phyloP scores from a whole-genome alignment of 2,113 vertebrate genomes.

The Gymnocephalus cernua region DNA sequence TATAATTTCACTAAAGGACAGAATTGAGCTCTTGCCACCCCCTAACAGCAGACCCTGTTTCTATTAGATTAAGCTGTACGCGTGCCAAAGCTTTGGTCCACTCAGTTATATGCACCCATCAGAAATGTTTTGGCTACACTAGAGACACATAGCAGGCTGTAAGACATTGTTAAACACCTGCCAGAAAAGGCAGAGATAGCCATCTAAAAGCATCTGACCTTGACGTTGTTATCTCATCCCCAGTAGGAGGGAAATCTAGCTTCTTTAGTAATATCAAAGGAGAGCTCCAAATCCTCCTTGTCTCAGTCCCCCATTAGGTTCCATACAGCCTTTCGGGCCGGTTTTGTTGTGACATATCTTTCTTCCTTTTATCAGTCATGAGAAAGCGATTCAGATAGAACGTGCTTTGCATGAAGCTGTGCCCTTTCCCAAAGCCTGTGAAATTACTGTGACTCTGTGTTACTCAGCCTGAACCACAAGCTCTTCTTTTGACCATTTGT shows the following conservation, averaged over 20 bases:
- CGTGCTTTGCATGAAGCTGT: constrained; percentile 61
- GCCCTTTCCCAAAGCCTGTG: constrained; percentile 45
- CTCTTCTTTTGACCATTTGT: constrained; percentile 45
- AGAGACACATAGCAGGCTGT: constrained; percentile 47
- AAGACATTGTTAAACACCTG: constrained; percentile 69
- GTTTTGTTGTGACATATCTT: constrained; percentile 59
- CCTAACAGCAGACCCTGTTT: constrained; percentile 27
- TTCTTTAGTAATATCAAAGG: constrained; percentile 73
- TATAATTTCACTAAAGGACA: constrained; percentile 25
- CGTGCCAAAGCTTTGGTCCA: constrained; percentile 29
- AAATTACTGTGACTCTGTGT: constrained; percentile 55
- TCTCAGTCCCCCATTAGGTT: constrained; percentile 76
- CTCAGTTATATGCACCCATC: constrained; percentile 24
- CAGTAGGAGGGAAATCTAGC: constrained; percentile 57
- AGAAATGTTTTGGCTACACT: constrained; percentile 59
- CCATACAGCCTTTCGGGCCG: constrained; percentile 58
- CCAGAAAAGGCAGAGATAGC: constrained; percentile 65
- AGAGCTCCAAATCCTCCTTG: constrained; percentile 67
- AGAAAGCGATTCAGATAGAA: constrained; percentile 69
- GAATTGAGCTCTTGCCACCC: constrained; percentile 25
- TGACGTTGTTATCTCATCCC: constrained; percentile 78
- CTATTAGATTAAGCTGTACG: constrained; percentile 33
- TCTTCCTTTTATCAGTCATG: constrained; percentile 73
- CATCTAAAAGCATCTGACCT: constrained; percentile 78
- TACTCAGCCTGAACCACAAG: constrained; percentile 52